phyloP scores from a whole-genome alignment of 1,140 invertebrate genomes.

The Oryzaephilus surinamensis region DNA sequence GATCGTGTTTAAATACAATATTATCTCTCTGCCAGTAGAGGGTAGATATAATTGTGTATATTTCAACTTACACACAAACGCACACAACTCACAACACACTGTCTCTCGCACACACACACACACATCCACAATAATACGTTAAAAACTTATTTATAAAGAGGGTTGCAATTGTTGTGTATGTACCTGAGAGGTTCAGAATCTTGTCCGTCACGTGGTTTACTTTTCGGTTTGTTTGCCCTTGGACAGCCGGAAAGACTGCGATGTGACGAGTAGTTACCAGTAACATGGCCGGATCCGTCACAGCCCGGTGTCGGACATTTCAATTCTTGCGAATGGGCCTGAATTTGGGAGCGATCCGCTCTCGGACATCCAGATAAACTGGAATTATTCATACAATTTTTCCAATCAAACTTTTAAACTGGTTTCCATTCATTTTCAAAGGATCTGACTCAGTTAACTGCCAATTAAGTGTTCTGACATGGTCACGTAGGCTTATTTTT shows the following conservation, averaged over 20 bases:
- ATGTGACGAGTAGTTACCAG: slow-evolving; percentile 80
- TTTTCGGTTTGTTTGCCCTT: slow-evolving; percentile 83
- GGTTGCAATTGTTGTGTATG: too few relatives aligned
- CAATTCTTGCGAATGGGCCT: slow-evolving; percentile 66
- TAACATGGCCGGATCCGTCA: slow-evolving; percentile 79
- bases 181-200: slow-evolving; percentile 82
- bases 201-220: slow-evolving; percentile 80
- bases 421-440: slow-evolving; percentile 1
- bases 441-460: slow-evolving; percentile 23
- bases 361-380: slow-evolving; percentile 67
- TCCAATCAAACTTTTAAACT: background rate
- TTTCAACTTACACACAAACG: too few relatives aligned
- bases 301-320: slow-evolving; percentile 89
- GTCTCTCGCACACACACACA: too few relatives aligned
- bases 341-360: slow-evolving; percentile 62
- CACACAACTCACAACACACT: too few relatives aligned
- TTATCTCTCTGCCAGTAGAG: too few relatives aligned
- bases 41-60: too few relatives aligned
- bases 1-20: too few relatives aligned
- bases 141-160: too few relatives aligned
- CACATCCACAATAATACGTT: too few relatives aligned
- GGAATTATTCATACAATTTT: slow-evolving; percentile 14
- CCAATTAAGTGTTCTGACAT: slow-evolving; percentile 19
- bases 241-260: slow-evolving; percentile 76
- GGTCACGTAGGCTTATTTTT: slow-evolving; percentile 14